phyloP scores from a whole-genome alignment of 2,888 invertebrate genomes.

The Andricus quercusramuli region DNA sequence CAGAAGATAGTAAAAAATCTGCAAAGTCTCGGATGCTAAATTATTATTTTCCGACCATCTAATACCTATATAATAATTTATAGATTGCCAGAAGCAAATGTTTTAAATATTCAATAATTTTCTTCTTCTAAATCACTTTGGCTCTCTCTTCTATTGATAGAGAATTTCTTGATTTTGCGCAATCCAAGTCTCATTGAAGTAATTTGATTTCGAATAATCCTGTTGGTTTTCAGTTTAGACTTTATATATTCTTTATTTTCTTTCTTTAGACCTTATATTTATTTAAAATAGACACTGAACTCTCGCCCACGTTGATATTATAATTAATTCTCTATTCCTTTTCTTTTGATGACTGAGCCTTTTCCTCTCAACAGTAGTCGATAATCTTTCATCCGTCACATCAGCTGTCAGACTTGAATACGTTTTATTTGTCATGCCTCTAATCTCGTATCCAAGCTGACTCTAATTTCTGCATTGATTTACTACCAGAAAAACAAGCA shows the following conservation, averaged over 20 bases:
- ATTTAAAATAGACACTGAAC: background rate
- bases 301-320: background rate
- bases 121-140: no score
- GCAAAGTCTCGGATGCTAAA: background rate
- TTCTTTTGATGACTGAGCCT: constrained; percentile 2
- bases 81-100: background rate
- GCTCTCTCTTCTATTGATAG: background rate
- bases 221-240: background rate
- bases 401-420: constrained; percentile 11
- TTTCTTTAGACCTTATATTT: no score
- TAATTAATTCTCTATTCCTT: background rate
- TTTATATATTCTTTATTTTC: no score
- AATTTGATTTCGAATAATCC: background rate
- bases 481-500: constrained; percentile 1
- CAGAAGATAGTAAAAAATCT: background rate
- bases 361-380: constrained; percentile 7
- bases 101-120: background rate
- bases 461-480: constrained; percentile 9
- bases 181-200: background rate
- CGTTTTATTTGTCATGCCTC: constrained; percentile 21
- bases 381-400: constrained; percentile 12
- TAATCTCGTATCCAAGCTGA: constrained; percentile 17
- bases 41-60: constrained; percentile 1
- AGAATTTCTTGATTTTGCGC: background rate
- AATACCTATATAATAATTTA: background rate